Base-by-base conservation (phyloP, 23 tunicate genomes). In the Halocynthia roretzi region DNA sequence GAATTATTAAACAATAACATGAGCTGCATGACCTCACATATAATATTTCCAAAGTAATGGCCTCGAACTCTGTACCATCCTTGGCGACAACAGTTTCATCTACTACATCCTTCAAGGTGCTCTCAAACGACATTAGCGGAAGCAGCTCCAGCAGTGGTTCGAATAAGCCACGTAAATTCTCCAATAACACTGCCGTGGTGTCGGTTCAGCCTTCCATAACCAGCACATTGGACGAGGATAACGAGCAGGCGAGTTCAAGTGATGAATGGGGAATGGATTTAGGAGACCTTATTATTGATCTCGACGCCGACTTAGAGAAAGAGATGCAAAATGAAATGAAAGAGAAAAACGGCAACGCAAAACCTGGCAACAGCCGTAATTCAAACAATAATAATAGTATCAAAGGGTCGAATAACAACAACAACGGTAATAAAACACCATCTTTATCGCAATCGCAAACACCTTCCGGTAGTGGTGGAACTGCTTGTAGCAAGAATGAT, bases 221-320 rank as follows among this genome's bases (percentile, higher is more conserved):
- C n/a, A 74, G 75, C 72, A 64, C 64, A 8, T 63, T 61, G 20
- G 79, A 72, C 64, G 81, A 78, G 64, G 83, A 80, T 52, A 52
- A 55, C 62, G 90, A 85, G 15, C 76, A 76, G 70, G 74, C 76
- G 23, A 56, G 67, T 52, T 65, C 70, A 20, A 48, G 70, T 15
- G 75, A 70, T 51, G 78, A 74, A 54, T 74, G 78, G 78, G 78
- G 78, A 53, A 74, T 74, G 64, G 78, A 74, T 14, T 54, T 74
- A 8, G 78, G 65, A 0, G 56, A 74, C 56, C 64, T 74, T 10
- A 74, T 74, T 48, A 74, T 74, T 10, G 78, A 74, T 18, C 78
- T 74, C 22, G 78, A 74, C 78, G 64, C 78, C 31, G 78, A 74
- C 31, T 54, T 74, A 8, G 64, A 74, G 62, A 74, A 74, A 19